Conservation (phyloP, 35 echinoderm and acorn worm species). For the Lytechinus variegatus region DNA sequence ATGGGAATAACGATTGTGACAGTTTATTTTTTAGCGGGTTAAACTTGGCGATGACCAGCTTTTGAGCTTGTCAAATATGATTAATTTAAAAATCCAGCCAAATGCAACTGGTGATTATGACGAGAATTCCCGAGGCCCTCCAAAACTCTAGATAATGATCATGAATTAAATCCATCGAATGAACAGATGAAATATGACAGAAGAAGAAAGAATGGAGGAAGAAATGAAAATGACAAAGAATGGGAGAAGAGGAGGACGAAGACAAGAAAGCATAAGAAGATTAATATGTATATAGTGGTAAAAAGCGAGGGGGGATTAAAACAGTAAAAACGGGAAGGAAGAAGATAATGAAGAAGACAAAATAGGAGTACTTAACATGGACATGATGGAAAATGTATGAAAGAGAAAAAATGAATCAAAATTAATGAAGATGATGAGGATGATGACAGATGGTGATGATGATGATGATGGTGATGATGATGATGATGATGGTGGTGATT, state of each 20-base stretch:
- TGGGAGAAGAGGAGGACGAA: neutral
- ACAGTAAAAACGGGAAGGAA: neutral
- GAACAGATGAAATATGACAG: neutral
- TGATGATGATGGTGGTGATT: no score
- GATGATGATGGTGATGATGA: no score
- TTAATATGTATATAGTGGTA: neutral
- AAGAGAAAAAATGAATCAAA: no score
- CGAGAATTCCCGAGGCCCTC: neutral
- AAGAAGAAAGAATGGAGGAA: neutral
- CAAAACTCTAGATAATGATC: neutral
- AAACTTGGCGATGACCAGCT: neutral
- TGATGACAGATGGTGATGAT: no score
- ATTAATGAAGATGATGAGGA: no score
- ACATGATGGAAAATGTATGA: no score
- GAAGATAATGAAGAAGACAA: no score
- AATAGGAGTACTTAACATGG: no score
- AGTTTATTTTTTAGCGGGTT: neutral
- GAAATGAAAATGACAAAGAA: neutral
- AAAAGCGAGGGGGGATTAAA: neutral
- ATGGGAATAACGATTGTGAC: no score
- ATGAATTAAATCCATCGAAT: neutral
- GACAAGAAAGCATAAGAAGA: no score
- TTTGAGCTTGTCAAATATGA: neutral
- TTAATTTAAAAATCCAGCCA: neutral
- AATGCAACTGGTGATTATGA: neutral